Percentiles rank a stretch among this genome's conserved stretches.
Conservation (phyloP, 2,113 vertebrate genomes). For the Aptenodytes forsteri region DNA sequence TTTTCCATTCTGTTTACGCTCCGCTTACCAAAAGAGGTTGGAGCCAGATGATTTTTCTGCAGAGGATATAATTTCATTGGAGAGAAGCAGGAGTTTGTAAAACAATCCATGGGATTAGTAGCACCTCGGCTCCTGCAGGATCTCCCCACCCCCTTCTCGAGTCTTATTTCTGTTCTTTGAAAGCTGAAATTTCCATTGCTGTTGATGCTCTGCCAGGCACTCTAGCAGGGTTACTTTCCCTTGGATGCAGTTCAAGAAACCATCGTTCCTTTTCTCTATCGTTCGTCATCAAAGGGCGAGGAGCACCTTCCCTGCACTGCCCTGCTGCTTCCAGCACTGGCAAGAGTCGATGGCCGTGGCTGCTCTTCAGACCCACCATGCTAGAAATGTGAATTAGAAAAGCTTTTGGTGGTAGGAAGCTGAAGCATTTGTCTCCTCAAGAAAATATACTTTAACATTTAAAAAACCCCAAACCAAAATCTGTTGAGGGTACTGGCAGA, state of each 20-base stretch:
- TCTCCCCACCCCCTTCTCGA: background rate
- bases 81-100: background rate
- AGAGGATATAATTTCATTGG: background rate
- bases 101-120: background rate
- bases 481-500: background rate
- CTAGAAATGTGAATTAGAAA: slow-evolving; percentile 23
- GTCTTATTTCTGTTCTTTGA: slow-evolving; percentile 47
- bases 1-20: background rate
- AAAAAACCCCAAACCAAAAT: background rate
- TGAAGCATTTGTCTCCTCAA: background rate
- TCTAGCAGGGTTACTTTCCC: slow-evolving; percentile 60
- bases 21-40: background rate
- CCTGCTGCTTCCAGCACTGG: slow-evolving; percentile 21
- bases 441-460: background rate
- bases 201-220: slow-evolving; percentile 61
- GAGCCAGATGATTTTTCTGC: slow-evolving; percentile 19
- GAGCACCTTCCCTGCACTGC: background rate
- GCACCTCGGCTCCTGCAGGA: background rate
- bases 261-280: slow-evolving; percentile 43
- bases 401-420: background rate
- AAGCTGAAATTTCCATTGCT: slow-evolving; percentile 66
- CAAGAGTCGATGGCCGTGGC: background rate
- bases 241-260: slow-evolving; percentile 72
- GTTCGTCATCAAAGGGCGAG: slow-evolving; percentile 51
- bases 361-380: background rate